phyloP scores from a whole-genome alignment of 2,797 vertebrate genomes.

The Cirrhinus molitorella region DNA sequence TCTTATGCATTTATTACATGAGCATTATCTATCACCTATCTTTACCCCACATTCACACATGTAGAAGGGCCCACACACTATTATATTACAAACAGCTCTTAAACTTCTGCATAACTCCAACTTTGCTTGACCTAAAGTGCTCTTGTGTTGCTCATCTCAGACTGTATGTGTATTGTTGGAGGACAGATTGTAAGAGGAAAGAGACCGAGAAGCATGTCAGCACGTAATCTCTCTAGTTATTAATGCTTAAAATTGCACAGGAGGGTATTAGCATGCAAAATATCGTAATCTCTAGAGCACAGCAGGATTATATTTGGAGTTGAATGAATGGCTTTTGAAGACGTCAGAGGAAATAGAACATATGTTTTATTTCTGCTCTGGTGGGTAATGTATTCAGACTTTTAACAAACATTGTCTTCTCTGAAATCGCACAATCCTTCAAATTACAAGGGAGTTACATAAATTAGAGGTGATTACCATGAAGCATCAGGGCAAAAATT shows the following conservation, averaged over 20 bases:
- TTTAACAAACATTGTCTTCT: conserved; percentile 51
- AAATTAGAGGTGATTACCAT: conserved; percentile 37
- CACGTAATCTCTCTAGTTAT: conserved; percentile 65
- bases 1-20: background rate
- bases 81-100: background rate
- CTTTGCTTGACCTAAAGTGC: conserved; percentile 36
- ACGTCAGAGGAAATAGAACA: conserved; percentile 58
- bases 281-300: conserved; percentile 65
- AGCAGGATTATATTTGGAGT: conserved; percentile 65
- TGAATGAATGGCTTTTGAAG: conserved; percentile 63
- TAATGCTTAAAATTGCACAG: conserved; percentile 66
- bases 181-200: conserved; percentile 23
- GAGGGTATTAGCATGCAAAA: conserved; percentile 67
- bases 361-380: conserved; percentile 61
- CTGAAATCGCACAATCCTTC: conserved; percentile 44
- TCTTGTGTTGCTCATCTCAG: conserved; percentile 16
- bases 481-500: background rate
- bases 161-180: conserved; percentile 25
- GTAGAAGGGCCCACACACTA: background rate
- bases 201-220: conserved; percentile 57
- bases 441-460: conserved; percentile 46
- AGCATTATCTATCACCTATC: background rate
- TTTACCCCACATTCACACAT: background rate
- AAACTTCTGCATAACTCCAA: background rate
- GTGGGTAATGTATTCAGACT: conserved; percentile 48